A percentile compares a stretch with the other conserved stretches of the same genome.
These are phyloP conservation scores for Apodemia mormo DNA, from an alignment of 2,888 invertebrate genomes.

Conservation along the genomic window DNA sequence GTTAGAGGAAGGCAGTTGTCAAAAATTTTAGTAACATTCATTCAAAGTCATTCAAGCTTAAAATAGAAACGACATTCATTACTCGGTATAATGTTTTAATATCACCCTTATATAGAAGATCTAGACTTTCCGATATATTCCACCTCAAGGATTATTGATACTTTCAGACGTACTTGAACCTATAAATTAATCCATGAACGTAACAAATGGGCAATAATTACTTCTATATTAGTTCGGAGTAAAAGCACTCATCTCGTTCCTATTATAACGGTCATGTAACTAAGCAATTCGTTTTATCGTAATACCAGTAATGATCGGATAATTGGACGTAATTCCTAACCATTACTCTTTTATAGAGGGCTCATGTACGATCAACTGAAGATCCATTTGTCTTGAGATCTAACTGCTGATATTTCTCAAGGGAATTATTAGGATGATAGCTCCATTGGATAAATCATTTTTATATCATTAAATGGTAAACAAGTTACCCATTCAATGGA, in stretches of 20 bases:
- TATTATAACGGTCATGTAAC: conserved; percentile 19
- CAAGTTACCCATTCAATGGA: no score
- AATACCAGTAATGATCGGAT: conserved; percentile 25
- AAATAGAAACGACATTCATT: no score
- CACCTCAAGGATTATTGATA: not conserved
- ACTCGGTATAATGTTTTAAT: no score
- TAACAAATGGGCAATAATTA: conserved; percentile 18
- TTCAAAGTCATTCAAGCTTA: no score
- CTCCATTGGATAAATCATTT: not conserved
- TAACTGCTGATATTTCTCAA: conserved; percentile 12
- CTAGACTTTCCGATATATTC: not conserved
- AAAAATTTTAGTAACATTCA: no score
- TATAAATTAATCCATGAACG: conserved; percentile 11
- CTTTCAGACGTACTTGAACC: conserved; percentile 1
- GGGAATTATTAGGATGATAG: conserved; percentile 4
- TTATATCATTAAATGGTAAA: no score
- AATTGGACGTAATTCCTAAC: conserved; percentile 26
- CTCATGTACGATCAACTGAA: conserved; percentile 12
- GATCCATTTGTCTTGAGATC: conserved; percentile 12
- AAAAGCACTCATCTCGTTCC: conserved; percentile 12
- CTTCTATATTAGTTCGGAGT: conserved; percentile 14
- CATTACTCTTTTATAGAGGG: conserved; percentile 32
- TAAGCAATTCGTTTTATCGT: conserved; percentile 16
- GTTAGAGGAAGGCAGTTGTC: no score
- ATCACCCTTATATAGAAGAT: not conserved